phyloP scores from a whole-genome alignment of 2,888 invertebrate species.

The Thalpophila matura region DNA sequence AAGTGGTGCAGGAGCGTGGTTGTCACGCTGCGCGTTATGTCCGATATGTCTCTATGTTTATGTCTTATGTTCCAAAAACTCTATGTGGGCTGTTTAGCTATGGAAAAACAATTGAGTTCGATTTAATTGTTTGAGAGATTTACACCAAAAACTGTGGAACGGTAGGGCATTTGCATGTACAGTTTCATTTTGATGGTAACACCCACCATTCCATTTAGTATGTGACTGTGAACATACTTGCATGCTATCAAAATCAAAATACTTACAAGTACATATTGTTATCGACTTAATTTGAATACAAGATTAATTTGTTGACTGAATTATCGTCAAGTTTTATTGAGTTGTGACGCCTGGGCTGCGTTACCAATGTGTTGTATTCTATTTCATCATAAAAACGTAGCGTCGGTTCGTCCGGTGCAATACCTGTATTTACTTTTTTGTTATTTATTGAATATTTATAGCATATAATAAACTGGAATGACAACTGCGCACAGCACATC shows the following conservation, averaged over 20 bases:
- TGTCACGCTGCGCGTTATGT: constrained; percentile 73
- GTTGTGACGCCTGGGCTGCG: constrained; percentile 18
- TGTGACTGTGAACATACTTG: constrained; percentile 1
- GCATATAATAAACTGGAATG: constrained; percentile 76
- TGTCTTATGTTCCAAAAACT: constrained; percentile 68
- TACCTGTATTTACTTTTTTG: constrained; percentile 56
- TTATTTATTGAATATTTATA: constrained; percentile 80
- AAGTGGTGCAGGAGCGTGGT: constrained; percentile 65
- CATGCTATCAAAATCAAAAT: constrained; percentile 31
- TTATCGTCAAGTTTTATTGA: constrained; percentile 44
- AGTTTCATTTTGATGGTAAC: constrained; percentile 19
- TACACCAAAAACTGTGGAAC: constrained; percentile 30
- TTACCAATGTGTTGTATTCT: constrained; percentile 48
- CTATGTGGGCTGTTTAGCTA: constrained; percentile 71
- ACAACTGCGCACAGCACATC: constrained; percentile 70
- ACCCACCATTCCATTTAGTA: constrained; percentile 23
- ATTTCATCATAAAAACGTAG: constrained; percentile 54
- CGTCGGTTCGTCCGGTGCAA: constrained; percentile 49
- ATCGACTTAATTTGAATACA: constrained; percentile 49
- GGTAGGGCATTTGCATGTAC: constrained; percentile 23
- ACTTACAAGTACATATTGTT: constrained; percentile 13
- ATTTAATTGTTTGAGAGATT: constrained; percentile 54
- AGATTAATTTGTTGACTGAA: constrained; percentile 54
- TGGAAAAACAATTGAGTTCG: constrained; percentile 58
- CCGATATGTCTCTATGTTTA: constrained; percentile 71